Evolutionary conservation across 2,888 invertebrate genomes (phyloP), one percentile per base, ranked within the genome.

Genomic region (Mayetiola destructor): DNA sequence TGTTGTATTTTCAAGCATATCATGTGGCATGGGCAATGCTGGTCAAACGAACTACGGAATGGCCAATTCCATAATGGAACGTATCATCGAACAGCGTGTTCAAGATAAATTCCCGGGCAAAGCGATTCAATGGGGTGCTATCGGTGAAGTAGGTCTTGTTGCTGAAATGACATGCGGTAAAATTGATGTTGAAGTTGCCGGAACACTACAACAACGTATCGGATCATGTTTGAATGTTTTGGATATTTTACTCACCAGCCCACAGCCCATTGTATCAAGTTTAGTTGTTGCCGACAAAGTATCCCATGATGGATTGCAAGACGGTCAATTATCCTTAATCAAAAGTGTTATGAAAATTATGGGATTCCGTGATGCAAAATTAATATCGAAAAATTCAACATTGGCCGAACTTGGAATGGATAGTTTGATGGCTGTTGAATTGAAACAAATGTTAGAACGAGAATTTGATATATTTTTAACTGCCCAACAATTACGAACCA

Each of bases 401-500:
- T 74, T 97, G 2, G 88, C 90, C 1, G 95, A 96, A 68, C 75
- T 97, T 61, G 96, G 96, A 35, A 88, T 97, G 83, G 95, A 97
- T 73, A 95, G 95, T 1, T 82, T 96, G 76, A 95, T 93, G 91
- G 91, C 90, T 0, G 90, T 94, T 0, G 95, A 97, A 73, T 91
- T 97, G 63, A 94, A 94, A 64, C 93, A 94, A 72, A 85, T 86
- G 0, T 71, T 94, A 2, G 93, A 94, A 69, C 76, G 91, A 64
- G 89, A 92, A 68, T 93, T 85, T 67, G 92, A 94, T 66, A 75
- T 95, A 57, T 82, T 84, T 67, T 75, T 96, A 3, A 83, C 89
- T 0, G 84, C 91, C 5, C 87, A 89, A 66, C 92, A 94, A 63
- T 84, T 94, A 59, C 78, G 92, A 55, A 79, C 80, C 1, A 72